phyloP scores from a whole-genome alignment of 2,113 vertebrate species.

The Hydrochoerus hydrochaeris region DNA sequence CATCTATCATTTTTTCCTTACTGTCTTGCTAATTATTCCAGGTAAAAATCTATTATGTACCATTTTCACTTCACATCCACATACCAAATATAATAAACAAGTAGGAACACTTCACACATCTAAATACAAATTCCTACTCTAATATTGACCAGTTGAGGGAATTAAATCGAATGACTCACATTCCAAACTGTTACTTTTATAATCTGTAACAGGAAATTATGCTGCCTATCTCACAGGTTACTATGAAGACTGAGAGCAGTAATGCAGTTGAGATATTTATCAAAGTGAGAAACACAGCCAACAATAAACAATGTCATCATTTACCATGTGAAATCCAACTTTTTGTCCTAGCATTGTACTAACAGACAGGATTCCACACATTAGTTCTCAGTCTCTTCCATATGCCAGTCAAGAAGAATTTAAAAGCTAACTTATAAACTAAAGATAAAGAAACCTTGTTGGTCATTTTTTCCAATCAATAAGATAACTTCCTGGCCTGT shows the following conservation, averaged over 20 bases:
- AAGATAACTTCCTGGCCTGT: neutral
- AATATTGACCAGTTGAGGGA: neutral
- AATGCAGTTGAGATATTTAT: neutral
- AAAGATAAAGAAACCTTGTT: neutral
- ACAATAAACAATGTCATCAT: neutral
- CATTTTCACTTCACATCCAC: neutral
- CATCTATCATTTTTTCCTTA: conserved; percentile 6
- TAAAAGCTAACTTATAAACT: neutral
- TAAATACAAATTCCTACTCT: neutral
- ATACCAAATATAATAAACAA: neutral
- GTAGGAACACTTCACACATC: neutral
- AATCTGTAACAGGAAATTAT: neutral
- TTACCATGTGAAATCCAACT: neutral
- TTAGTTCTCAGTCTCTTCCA: neutral
- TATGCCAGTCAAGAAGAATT: neutral
- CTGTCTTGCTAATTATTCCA: neutral
- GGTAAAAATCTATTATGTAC: neutral
- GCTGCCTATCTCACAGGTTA: neutral
- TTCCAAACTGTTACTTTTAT: neutral
- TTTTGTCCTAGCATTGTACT: neutral
- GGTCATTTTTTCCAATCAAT: neutral
- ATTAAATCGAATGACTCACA: neutral
- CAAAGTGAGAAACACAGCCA: neutral
- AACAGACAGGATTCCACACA: neutral
- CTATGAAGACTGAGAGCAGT: neutral